Percentiles rank a stretch among this genome's conserved stretches.
phyloP scores from a whole-genome alignment of 2,888 invertebrate genomes.

The Tetramorium bicarinatum region DNA sequence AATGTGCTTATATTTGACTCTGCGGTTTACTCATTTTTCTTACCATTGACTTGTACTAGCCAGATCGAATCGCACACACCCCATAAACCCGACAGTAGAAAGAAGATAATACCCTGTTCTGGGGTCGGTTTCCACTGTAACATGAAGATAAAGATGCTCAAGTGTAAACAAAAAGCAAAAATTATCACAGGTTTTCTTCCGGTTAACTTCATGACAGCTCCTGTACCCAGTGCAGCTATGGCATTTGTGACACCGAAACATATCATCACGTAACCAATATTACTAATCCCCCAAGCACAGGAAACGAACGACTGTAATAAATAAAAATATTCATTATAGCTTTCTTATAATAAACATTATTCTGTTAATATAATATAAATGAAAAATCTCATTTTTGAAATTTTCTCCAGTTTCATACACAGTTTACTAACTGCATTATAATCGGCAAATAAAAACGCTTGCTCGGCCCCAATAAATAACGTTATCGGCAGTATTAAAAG shows the following conservation, averaged over 20 bases:
- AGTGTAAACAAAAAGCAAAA: slow-evolving; percentile 91
- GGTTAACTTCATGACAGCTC: slow-evolving; percentile 92
- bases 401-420: background rate
- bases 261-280: slow-evolving; percentile 97
- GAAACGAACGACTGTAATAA: slow-evolving; percentile 92
- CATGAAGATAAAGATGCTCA: slow-evolving; percentile 90
- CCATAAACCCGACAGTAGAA: slow-evolving; percentile 94
- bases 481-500: slow-evolving; percentile 95
- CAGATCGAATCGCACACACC: slow-evolving; percentile 96
- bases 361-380: background rate
- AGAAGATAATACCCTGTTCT: slow-evolving; percentile 91
- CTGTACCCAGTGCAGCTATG: slow-evolving; percentile 93
- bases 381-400: background rate
- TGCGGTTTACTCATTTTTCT: slow-evolving; percentile 78
- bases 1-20: background rate
- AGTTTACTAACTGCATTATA: slow-evolving; percentile 90
- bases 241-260: slow-evolving; percentile 96
- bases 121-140: slow-evolving; percentile 92
- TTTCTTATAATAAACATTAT: background rate
- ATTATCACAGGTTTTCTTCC: slow-evolving; percentile 94
- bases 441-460: slow-evolving; percentile 96
- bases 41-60: slow-evolving; percentile 97
- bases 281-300: slow-evolving; percentile 95
- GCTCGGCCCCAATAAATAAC: slow-evolving; percentile 97
- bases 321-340: background rate